phyloP scores from a whole-genome alignment of 2,113 vertebrate species.

The Pandion haliaetus region DNA sequence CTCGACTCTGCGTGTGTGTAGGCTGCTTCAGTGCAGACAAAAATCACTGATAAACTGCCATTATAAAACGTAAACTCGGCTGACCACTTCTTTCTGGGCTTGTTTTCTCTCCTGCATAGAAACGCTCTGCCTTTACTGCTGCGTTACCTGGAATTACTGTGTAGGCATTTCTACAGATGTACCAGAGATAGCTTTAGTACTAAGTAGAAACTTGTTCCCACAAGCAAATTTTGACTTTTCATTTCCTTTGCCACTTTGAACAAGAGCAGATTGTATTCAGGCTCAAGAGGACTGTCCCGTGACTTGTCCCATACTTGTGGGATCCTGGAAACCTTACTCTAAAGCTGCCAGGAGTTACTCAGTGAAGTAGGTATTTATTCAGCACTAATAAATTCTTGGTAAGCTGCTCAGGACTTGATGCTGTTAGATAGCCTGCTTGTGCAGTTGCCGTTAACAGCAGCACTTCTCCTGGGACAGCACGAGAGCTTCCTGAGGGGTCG shows the following conservation, averaged over 20 bases:
- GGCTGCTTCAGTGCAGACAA: neutral
- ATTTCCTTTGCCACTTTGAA: slow-evolving; percentile 35
- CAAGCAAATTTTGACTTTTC: slow-evolving; percentile 29
- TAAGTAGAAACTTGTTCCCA: slow-evolving; percentile 19
- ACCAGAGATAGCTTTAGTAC: slow-evolving; percentile 48
- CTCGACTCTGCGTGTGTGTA: neutral
- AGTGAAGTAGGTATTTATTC: neutral
- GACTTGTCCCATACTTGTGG: neutral
- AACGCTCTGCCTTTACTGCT: neutral
- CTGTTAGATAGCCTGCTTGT: neutral
- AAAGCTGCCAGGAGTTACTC: neutral
- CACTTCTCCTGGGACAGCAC: neutral
- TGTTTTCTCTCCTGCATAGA: neutral
- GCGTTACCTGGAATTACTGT: slow-evolving; percentile 48
- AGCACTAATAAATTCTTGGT: neutral
- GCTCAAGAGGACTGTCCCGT: neutral
- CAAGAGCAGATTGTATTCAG: neutral
- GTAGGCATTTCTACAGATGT: slow-evolving; percentile 53
- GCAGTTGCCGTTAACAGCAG: neutral
- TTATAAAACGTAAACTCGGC: neutral
- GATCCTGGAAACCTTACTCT: neutral
- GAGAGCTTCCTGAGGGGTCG: neutral
- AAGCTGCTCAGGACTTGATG: neutral
- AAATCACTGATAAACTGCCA: neutral
- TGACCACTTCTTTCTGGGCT: neutral